Percentiles rank a stretch among this genome's conserved stretches.
Evolutionary conservation across 2,888 invertebrate genomes (phyloP).

Genomic region (Orchestes rusci): DNA sequence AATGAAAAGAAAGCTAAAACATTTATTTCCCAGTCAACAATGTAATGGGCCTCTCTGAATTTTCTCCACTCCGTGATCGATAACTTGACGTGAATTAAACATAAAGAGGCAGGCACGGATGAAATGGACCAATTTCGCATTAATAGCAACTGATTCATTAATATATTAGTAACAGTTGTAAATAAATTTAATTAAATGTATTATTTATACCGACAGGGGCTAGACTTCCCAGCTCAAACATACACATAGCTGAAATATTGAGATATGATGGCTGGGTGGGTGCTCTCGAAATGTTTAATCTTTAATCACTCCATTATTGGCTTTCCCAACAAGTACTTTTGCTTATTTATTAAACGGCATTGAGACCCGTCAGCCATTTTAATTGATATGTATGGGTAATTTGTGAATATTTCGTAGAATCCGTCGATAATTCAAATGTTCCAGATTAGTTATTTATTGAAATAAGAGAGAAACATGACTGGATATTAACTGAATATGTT

Average conservation of each 20-base stretch:
- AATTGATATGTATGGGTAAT: constrained; percentile 21
- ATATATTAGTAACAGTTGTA: constrained; percentile 34
- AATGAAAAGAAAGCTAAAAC: neutral
- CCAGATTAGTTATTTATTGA: neutral
- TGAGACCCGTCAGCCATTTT: constrained; percentile 20
- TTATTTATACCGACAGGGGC: constrained; percentile 29
- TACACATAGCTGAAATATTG: constrained; percentile 16
- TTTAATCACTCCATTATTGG: constrained; percentile 41
- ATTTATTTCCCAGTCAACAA: too few species aligned
- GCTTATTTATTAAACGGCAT: constrained; percentile 36
- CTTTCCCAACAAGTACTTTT: constrained; percentile 33
- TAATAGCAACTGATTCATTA: constrained; percentile 36
- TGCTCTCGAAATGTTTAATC: constrained; percentile 29
- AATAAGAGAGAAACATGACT: too few species aligned
- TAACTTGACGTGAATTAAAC: constrained; percentile 29
- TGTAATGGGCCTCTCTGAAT: too few species aligned
- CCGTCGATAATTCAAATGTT: neutral
- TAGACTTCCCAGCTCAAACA: neutral
- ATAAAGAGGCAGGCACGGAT: constrained; percentile 25
- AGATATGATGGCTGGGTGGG: constrained; percentile 20
- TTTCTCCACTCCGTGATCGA: constrained; percentile 21
- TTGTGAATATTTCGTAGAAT: constrained; percentile 16
- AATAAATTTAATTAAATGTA: constrained; percentile 37
- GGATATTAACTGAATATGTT: too few species aligned
- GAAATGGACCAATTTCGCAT: constrained; percentile 35